phyloP scores from a whole-genome alignment of 92 coral and sea anemone species.

The Ricordea florida region DNA sequence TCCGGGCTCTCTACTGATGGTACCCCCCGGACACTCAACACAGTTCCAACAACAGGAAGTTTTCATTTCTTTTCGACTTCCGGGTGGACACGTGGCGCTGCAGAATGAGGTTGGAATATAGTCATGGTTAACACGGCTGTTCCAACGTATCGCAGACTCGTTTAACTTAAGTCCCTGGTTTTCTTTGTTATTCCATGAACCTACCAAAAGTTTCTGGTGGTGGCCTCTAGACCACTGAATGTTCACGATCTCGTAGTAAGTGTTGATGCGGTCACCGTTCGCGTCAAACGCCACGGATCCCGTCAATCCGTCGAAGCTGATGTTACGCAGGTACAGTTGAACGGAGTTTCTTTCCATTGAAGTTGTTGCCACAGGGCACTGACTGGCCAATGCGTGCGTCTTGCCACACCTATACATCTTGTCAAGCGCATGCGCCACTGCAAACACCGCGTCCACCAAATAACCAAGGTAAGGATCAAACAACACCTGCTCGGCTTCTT shows the following conservation, averaged over 20 bases:
- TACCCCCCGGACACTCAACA: conserved; percentile 50
- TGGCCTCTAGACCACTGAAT: conserved; percentile 14
- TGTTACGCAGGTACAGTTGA: conserved; percentile 25
- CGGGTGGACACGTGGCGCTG: conserved; percentile 44
- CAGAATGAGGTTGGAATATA: conserved; percentile 39
- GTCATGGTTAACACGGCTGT: not conserved
- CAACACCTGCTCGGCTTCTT: not conserved
- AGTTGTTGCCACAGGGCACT: conserved; percentile 9
- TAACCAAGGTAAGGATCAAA: conserved; percentile 57
- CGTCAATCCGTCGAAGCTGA: conserved; percentile 46
- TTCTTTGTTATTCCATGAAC: conserved; percentile 41
- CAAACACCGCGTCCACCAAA: conserved; percentile 41
- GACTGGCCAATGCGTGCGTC: not conserved
- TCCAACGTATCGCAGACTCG: conserved; percentile 38
- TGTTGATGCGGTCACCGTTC: conserved; percentile 50
- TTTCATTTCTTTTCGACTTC: conserved; percentile 50
- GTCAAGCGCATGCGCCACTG: conserved; percentile 55
- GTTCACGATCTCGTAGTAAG: conserved; percentile 55
- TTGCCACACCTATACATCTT: conserved; percentile 15
- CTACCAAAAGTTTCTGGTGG: conserved; percentile 22
- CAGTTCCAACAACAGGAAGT: conserved; percentile 66
- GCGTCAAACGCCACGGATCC: conserved; percentile 47
- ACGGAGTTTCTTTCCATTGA: not conserved
- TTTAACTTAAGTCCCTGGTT: conserved; percentile 12
- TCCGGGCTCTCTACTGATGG: conserved; percentile 32